Evolutionary conservation across 2,888 invertebrate genomes (phyloP), one percentile per base, ranked within the genome.

Genomic region (Melinaea menophilus): DNA sequence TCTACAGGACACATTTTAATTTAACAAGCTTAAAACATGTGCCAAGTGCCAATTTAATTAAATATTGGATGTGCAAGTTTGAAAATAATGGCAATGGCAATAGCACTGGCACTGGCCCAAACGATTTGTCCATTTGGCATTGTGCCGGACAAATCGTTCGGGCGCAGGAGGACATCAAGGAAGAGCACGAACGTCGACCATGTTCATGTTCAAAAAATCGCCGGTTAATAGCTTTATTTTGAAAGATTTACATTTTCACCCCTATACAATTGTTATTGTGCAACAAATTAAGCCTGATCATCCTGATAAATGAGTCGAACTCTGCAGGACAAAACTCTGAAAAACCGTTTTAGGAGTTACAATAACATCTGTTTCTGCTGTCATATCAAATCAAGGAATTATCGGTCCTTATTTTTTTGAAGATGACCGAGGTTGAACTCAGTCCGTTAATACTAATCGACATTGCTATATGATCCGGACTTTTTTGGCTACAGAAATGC

Each of bases 211-310:
- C 62, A 68, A 22, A 22, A 22, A 22, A 22, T 22, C 22, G 0
- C 22, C 22, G 22, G 22, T 22, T 22, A 22, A 22, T 22, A 22
- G 22, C 22, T 22, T 22, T 22, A 22, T 22, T 22, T 62, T 54
- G 46, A 71, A 72, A 70, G 63, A 68, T 47, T 69, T 68, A 64
- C 61, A 70, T 59, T 68, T 67, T 60, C 65, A 69, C 62, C 61
- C 64, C 33, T 70, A 68, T 66, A 73, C 71, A 70, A 72, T 70
- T 67, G 67, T 69, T 47, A 66, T 73, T 69, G 71, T 71, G 66
- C 70, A 73, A 71, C 71, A 71, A 65, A 71, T 73, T 58, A 71
- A 74, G 70, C 71, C 72, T 58, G 70, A 73, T 64, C 70, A 73
- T 68, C 64, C 67, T 70, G 67, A 35, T 64, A 69, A 69, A 65